Conservation (phyloP, 2,113 vertebrate genomes). For the Labrus mixtus region DNA sequence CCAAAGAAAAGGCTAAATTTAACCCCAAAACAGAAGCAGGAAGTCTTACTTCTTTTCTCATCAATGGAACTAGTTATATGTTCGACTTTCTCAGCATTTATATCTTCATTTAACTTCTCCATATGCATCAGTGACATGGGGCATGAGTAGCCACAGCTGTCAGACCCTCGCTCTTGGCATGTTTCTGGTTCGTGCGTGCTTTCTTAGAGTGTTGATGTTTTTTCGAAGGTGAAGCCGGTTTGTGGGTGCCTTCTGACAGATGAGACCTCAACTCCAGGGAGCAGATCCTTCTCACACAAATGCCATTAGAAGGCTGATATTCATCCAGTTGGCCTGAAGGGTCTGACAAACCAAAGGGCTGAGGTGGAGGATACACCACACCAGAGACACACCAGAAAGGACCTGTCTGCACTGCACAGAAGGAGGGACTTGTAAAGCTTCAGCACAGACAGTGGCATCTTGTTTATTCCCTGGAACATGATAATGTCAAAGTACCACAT, state of each 20-base stretch:
- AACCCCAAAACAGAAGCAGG: slow-evolving; percentile 47
- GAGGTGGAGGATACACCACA: slow-evolving; percentile 36
- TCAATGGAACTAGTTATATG: slow-evolving; percentile 2
- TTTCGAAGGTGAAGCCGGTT: slow-evolving; percentile 24
- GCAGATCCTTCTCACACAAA: slow-evolving; percentile 45
- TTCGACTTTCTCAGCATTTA: slow-evolving; percentile 6
- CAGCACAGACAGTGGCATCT: slow-evolving; percentile 18
- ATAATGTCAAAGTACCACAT: not conserved
- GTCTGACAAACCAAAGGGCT: slow-evolving; percentile 52
- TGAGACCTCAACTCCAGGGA: slow-evolving; percentile 31
- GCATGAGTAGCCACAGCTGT: slow-evolving; percentile 40
- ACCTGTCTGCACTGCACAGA: slow-evolving; percentile 55
- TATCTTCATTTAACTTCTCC: slow-evolving; percentile 8
- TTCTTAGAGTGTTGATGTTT: slow-evolving; percentile 29
- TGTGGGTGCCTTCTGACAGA: slow-evolving; percentile 19
- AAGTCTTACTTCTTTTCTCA: slow-evolving; percentile 28
- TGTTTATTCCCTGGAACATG: slow-evolving; percentile 10
- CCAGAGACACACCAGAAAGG: slow-evolving; percentile 51
- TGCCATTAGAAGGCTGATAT: slow-evolving; percentile 63
- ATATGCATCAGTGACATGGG: slow-evolving; percentile 12
- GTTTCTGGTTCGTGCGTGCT: slow-evolving; percentile 22
- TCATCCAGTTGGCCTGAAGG: slow-evolving; percentile 61
- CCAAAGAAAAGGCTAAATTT: slow-evolving; percentile 39
- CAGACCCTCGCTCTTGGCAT: slow-evolving; percentile 23
- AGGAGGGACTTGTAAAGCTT: slow-evolving; percentile 7